Conservation (phyloP, 1,140 invertebrate species). For the Habropoda laboriosa region DNA sequence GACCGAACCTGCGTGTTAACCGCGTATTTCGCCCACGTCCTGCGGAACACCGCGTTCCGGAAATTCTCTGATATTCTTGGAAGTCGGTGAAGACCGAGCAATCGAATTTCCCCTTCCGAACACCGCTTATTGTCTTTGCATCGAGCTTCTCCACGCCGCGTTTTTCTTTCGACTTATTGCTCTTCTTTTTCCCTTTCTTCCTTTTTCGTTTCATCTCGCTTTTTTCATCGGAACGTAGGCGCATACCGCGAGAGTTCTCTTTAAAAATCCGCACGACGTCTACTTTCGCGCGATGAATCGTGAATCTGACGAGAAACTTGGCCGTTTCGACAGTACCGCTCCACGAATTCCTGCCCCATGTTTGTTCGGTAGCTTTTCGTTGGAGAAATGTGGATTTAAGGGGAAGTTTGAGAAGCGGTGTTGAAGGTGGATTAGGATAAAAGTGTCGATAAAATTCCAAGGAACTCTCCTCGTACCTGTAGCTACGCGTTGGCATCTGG, state of each 20-base stretch:
- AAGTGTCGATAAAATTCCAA: not conserved
- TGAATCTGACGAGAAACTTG: not conserved
- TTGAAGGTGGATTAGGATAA: too few species aligned
- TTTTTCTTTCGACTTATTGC: too few species aligned
- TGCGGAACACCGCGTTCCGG: not conserved
- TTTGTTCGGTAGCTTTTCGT: not conserved
- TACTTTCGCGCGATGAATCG: not conserved
- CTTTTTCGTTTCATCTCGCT: too few species aligned
- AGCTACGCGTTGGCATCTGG: not conserved
- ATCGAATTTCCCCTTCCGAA: not conserved
- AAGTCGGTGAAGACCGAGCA: not conserved
- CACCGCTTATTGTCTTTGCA: too few species aligned
- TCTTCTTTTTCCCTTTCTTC: too few species aligned
- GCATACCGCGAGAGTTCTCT: not conserved
- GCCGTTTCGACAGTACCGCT: too few species aligned
- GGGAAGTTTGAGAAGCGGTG: too few species aligned
- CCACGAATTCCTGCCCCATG: not conserved
- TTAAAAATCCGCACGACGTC: not conserved
- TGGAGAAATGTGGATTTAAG: not conserved
- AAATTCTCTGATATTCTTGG: not conserved
- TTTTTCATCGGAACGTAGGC: not conserved
- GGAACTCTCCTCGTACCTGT: not conserved
- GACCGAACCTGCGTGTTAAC: not conserved
- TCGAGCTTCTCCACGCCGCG: not conserved
- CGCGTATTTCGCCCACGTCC: not conserved